Evolutionary conservation across 2,113 vertebrate genomes (phyloP).

Genomic region (Gopherus evgoodei): DNA sequence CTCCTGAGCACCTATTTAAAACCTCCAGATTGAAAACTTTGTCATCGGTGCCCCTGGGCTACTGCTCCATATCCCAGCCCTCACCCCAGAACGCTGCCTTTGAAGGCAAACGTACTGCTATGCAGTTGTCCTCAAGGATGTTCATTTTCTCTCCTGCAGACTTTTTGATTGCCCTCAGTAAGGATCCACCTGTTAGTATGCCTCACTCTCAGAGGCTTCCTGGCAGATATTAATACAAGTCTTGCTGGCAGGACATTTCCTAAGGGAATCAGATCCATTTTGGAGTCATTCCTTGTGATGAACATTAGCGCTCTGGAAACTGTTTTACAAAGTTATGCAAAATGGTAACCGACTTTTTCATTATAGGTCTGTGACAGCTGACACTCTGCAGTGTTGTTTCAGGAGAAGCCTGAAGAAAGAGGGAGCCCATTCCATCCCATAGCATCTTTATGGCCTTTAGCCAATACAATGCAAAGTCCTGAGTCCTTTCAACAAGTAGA

Average conservation of each 20-base stretch:
- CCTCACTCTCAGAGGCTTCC: neutral
- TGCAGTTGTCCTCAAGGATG: slow-evolving; percentile 44
- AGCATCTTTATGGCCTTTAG: neutral
- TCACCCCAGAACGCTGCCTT: slow-evolving; percentile 53
- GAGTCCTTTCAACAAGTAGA: accelerated
- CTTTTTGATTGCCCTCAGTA: slow-evolving; percentile 33
- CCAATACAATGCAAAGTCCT: neutral
- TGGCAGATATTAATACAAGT: accelerated
- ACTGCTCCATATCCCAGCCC: slow-evolving; percentile 59
- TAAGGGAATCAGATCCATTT: accelerated
- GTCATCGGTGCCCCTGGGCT: slow-evolving; percentile 68
- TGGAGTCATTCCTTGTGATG: accelerated
- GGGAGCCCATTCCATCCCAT: neutral
- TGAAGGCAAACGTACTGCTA: slow-evolving; percentile 30
- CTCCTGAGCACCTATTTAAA: slow-evolving; percentile 24
- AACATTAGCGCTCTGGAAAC: neutral
- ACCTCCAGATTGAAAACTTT: slow-evolving; percentile 39
- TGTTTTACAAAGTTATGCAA: accelerated
- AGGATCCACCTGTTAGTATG: neutral
- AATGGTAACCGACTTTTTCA: accelerated
- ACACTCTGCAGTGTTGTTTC: accelerated
- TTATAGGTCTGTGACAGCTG: neutral
- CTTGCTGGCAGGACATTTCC: accelerated
- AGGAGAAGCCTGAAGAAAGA: neutral
- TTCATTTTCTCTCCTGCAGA: slow-evolving; percentile 36